Percentiles rank a stretch among this genome's conserved stretches.
phyloP scores from a whole-genome alignment of 2,797 vertebrate species.

The Nannoperca australis region DNA sequence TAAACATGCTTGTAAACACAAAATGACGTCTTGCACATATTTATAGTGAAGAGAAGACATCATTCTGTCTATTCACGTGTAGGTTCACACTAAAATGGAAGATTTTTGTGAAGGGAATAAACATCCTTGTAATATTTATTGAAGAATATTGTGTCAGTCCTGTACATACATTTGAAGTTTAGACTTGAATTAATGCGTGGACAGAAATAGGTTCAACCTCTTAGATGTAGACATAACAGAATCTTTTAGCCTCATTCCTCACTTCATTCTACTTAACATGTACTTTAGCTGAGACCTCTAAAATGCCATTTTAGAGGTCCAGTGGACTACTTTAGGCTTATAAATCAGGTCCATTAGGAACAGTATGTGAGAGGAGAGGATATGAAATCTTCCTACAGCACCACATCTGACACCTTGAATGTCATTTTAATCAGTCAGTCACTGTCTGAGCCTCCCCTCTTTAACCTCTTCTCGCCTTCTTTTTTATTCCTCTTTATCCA shows the following conservation, averaged over 20 bases:
- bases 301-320: conserved; percentile 62
- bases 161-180: neutral
- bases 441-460: conserved; percentile 56
- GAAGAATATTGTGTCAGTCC: neutral
- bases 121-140: neutral
- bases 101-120: neutral
- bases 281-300: conserved; percentile 55
- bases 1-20: neutral
- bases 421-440: conserved; percentile 77
- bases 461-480: conserved; percentile 60
- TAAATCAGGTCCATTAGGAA: conserved; percentile 65
- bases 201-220: conserved; percentile 29
- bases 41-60: neutral
- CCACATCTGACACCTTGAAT: conserved; percentile 71
- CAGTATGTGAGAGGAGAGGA: conserved; percentile 52
- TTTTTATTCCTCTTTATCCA: conserved; percentile 53
- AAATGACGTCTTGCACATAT: neutral
- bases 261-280: conserved; percentile 46
- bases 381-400: conserved; percentile 67
- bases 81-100: neutral
- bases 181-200: conserved; percentile 9
- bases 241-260: conserved; percentile 23
- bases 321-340: conserved; percentile 66
- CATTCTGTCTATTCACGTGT: neutral
- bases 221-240: conserved; percentile 1